Evolutionary conservation across 2,113 vertebrate species (phyloP).

Genomic region (Paradisaea rubra): DNA sequence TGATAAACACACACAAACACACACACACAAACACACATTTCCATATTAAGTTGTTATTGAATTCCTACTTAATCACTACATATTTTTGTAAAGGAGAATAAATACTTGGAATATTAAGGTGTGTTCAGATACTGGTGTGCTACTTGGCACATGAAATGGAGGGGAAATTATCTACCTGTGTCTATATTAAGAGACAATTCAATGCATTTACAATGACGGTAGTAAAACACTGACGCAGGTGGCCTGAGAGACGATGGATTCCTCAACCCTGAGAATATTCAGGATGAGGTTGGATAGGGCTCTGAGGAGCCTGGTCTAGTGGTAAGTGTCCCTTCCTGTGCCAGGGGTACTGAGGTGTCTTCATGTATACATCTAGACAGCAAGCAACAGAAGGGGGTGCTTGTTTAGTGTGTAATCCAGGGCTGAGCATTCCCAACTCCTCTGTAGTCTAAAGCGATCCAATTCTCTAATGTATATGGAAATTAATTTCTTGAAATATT

Average conservation of each 20-base stretch:
- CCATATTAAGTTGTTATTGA: not conserved
- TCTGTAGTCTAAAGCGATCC: not conserved
- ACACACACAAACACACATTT: not conserved
- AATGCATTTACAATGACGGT: not conserved
- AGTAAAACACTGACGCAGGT: not conserved
- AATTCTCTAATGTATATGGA: not conserved
- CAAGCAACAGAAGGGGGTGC: accelerated
- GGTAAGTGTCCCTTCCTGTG: not conserved
- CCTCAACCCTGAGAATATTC: not conserved
- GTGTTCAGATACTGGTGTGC: not conserved
- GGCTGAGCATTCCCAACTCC: not conserved
- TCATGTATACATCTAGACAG: not conserved
- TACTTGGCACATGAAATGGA: not conserved
- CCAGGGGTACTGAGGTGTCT: not conserved
- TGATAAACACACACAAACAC: accelerated
- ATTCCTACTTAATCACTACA: not conserved
- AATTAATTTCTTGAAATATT: not conserved
- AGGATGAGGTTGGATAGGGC: not conserved
- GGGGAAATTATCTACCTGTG: not conserved
- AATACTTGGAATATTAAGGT: not conserved
- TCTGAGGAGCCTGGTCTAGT: not conserved
- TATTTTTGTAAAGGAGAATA: not conserved
- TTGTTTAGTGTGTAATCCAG: not conserved
- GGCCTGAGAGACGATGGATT: no score
- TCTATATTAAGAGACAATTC: not conserved